Evolutionary conservation across 2,888 invertebrate genomes (phyloP).

Genomic region (Patella depressa): DNA sequence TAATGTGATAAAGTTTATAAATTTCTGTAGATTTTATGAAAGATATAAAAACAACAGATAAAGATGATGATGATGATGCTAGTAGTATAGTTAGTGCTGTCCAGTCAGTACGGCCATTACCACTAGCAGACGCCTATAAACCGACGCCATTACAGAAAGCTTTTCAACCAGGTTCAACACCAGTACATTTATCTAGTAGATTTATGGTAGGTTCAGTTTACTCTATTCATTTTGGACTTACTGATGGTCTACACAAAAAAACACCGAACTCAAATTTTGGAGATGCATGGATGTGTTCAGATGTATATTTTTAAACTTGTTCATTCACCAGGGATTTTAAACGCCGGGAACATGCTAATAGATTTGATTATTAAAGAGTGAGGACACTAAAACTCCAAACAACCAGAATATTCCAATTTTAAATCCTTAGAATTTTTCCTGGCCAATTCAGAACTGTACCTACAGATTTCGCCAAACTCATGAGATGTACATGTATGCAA

Average conservation of each 20-base stretch:
- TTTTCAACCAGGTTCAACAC: constrained; percentile 93
- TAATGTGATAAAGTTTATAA: too few species aligned
- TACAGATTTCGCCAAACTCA: too few species aligned
- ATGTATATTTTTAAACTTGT: neutral
- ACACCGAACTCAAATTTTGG: neutral
- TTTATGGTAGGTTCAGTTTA: constrained; percentile 76
- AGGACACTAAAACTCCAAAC: too few species aligned
- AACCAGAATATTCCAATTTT: too few species aligned
- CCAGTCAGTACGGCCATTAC: constrained; percentile 13
- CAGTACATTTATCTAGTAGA: constrained; percentile 84
- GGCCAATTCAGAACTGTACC: too few species aligned
- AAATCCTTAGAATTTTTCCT: too few species aligned
- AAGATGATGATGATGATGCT: constrained; percentile 74
- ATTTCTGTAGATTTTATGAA: constrained; percentile 17
- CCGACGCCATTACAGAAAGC: constrained; percentile 77
- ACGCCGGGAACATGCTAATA: too few species aligned
- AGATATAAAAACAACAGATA: constrained; percentile 30
- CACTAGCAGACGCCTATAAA: constrained; percentile 45
- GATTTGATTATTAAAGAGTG: too few species aligned
- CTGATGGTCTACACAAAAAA: neutral
- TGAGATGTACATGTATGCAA: too few species aligned
- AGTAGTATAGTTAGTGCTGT: constrained; percentile 1
- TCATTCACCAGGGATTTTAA: too few species aligned
- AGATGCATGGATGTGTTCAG: neutral
- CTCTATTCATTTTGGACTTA: neutral